Conservation (phyloP, 1,140 invertebrate genomes). For the Heliconius eleuchia region DNA sequence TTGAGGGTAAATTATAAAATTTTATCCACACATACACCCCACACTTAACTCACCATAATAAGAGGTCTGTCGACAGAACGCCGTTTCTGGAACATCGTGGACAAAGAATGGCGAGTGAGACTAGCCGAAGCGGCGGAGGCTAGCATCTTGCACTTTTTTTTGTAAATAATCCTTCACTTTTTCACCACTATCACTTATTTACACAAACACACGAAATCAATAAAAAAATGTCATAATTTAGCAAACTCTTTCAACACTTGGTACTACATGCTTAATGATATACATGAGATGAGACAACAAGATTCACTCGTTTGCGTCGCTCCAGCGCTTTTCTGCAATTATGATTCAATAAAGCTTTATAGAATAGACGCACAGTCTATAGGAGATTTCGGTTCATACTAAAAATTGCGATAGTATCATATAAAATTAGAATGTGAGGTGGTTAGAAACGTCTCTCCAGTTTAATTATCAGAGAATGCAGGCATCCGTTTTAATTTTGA, state of each 20-base stretch:
- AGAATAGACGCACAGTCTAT: conserved; percentile 26
- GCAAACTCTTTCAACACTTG: background rate
- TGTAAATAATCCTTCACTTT: background rate
- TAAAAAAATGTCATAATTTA: background rate
- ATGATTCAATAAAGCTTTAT: conserved; percentile 24
- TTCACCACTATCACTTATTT: conserved; percentile 14
- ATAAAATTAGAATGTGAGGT: conserved; percentile 35
- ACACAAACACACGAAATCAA: background rate
- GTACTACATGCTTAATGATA: background rate
- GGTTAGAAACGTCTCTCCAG: conserved; percentile 22
- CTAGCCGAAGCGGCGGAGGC: conserved; percentile 57
- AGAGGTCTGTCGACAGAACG: conserved; percentile 48
- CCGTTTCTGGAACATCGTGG: conserved; percentile 59
- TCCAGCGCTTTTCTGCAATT: conserved; percentile 19
- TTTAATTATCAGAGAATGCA: conserved; percentile 5
- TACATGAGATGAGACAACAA: background rate
- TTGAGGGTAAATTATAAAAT: background rate
- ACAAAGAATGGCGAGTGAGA: conserved; percentile 58
- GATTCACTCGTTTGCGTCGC: background rate
- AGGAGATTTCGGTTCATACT: conserved; percentile 25
- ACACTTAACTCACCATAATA: conserved; percentile 42
- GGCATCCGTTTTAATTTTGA: background rate
- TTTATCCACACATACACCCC: background rate
- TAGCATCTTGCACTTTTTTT: conserved; percentile 46
- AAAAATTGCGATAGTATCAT: conserved; percentile 32